Evolutionary conservation across 2,113 vertebrate genomes (phyloP).

Genomic region (Sebastes fasciatus): DNA sequence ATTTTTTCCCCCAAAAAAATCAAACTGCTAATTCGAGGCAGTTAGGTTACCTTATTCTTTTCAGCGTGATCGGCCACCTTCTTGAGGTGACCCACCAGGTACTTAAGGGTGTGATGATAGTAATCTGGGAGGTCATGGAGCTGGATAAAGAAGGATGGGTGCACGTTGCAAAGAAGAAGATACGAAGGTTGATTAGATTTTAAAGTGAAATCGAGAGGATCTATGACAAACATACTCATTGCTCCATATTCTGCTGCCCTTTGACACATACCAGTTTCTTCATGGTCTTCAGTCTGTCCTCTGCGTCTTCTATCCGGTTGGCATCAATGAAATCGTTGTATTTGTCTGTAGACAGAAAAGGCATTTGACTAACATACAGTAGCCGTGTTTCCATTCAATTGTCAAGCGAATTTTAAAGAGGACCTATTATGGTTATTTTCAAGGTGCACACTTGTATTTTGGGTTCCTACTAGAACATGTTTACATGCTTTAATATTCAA

Average conservation of each 20-base stretch:
- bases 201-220: not conserved
- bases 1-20: not conserved
- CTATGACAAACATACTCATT: not conserved
- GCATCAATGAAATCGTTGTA: constrained; percentile 96
- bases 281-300: constrained; percentile 92
- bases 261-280: constrained; percentile 89
- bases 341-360: constrained; percentile 85
- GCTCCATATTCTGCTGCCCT: not conserved
- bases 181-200: not conserved
- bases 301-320: constrained; percentile 91
- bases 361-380: not conserved
- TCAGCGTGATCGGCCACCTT: constrained; percentile 93
- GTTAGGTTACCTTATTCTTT: constrained; percentile 91
- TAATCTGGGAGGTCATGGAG: constrained; percentile 92
- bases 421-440: too few species aligned
- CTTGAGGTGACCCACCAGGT: constrained; percentile 93
- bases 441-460: too few species aligned
- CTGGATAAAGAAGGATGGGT: constrained; percentile 69
- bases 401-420: too few species aligned
- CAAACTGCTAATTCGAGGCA: not conserved
- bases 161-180: not conserved
- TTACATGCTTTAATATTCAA: too few species aligned
- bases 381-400: not conserved
- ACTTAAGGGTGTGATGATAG: constrained; percentile 95
- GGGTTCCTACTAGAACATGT: too few species aligned